phyloP scores from a whole-genome alignment of 2,888 invertebrate genomes.

The Philaethria dido region DNA sequence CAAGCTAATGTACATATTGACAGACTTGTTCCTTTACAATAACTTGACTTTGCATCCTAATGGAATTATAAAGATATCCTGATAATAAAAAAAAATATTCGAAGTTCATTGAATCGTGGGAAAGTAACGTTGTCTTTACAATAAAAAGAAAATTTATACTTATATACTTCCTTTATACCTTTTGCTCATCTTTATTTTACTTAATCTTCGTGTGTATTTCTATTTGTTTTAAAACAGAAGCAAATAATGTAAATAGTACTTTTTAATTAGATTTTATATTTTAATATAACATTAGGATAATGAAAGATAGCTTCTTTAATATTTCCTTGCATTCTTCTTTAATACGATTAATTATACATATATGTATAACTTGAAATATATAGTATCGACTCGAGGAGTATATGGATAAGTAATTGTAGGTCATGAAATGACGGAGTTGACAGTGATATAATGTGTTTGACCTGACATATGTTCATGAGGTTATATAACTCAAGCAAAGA shows the following conservation, averaged over 20 bases:
- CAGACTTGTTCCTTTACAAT: background rate
- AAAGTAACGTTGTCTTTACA: background rate
- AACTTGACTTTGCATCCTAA: background rate
- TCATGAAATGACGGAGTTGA: conserved; percentile 35
- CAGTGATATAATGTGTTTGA: conserved; percentile 27
- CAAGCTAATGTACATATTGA: conserved; percentile 13
- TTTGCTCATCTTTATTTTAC: no score
- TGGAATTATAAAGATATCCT: background rate
- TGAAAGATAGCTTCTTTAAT: no score
- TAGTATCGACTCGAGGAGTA: background rate
- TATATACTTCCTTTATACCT: no score
- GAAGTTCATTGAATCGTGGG: background rate
- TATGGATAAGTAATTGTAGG: conserved; percentile 35
- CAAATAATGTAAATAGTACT: no score
- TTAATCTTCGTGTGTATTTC: no score
- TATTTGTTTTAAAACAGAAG: no score
- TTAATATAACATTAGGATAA: no score
- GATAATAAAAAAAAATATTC: background rate
- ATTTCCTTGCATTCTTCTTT: no score
- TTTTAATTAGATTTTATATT: no score
- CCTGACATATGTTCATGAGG: conserved; percentile 40
- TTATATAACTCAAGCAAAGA: conserved; percentile 49
- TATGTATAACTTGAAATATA: background rate
- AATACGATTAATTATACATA: no score
- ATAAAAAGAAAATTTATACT: background rate